A percentile compares a stretch with the other conserved stretches of the same genome.
These are phyloP conservation scores for Diceros bicornis DNA, from an alignment of 2,797 vertebrate genomes.

Conservation along the genomic window DNA sequence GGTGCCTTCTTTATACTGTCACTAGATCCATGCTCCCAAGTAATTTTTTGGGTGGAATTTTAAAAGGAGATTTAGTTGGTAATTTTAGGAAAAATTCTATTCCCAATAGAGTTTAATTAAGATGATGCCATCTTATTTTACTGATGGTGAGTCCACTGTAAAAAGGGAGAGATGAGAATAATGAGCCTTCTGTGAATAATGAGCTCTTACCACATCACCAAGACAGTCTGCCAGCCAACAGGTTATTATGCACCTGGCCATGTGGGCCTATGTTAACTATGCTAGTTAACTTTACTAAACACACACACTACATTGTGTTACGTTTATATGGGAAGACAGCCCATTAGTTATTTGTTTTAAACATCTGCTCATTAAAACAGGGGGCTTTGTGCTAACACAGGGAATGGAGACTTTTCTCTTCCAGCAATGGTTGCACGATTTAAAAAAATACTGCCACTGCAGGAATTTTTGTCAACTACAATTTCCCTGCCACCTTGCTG, in stretches of 20 bases:
- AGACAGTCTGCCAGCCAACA: background rate
- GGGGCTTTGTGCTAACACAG: background rate
- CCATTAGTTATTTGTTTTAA: slow-evolving; percentile 57
- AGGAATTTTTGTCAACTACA: slow-evolving; percentile 1
- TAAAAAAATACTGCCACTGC: background rate
- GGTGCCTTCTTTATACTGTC: slow-evolving; percentile 16
- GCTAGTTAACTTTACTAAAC: slow-evolving; percentile 8
- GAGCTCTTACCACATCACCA: background rate
- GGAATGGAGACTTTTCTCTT: background rate
- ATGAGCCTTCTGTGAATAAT: slow-evolving; percentile 37
- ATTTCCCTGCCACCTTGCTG: background rate
- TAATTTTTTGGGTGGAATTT: slow-evolving; percentile 40
- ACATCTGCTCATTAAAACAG: slow-evolving; percentile 40
- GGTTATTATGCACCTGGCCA: slow-evolving; percentile 22
- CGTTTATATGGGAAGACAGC: background rate
- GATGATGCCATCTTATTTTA: slow-evolving; percentile 42
- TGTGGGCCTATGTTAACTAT: background rate
- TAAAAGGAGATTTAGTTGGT: slow-evolving; percentile 32
- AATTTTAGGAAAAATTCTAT: slow-evolving; percentile 29
- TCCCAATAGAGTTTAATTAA: slow-evolving; percentile 49
- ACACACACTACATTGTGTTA: background rate
- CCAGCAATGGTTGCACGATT: background rate
- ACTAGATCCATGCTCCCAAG: background rate
- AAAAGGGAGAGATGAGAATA: slow-evolving; percentile 61
- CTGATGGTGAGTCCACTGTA: background rate